Conservation (phyloP, 2,888 invertebrate genomes). For the Girardia tigrina region DNA sequence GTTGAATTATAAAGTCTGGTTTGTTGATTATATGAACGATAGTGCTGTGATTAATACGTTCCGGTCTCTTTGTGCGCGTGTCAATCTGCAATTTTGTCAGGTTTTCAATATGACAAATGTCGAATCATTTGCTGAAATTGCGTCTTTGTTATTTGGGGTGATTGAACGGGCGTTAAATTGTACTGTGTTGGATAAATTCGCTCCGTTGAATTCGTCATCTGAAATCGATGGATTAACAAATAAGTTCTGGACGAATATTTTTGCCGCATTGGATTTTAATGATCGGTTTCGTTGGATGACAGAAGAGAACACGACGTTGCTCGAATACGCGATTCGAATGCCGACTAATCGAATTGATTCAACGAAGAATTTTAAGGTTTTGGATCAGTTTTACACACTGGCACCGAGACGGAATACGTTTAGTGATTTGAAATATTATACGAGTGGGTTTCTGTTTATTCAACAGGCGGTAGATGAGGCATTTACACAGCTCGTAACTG, state of each 20-base stretch:
- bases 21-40: background rate
- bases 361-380: slow-evolving; percentile 34
- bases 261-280: slow-evolving; percentile 28
- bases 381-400: slow-evolving; percentile 24
- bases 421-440: slow-evolving; percentile 34
- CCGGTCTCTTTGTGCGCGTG: background rate
- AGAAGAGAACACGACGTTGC: background rate
- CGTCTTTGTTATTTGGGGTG: background rate
- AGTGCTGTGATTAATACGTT: background rate
- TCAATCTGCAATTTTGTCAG: background rate
- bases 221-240: slow-evolving; percentile 13
- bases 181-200: slow-evolving; percentile 25
- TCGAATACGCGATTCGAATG: slow-evolving; percentile 21
- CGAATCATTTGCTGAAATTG: background rate
- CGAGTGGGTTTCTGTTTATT: slow-evolving; percentile 28
- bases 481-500: background rate
- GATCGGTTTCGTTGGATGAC: background rate
- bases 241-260: background rate
- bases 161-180: slow-evolving; percentile 17
- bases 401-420: background rate
- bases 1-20: background rate
- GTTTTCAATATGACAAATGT: background rate
- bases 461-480: slow-evolving; percentile 11
- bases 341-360: slow-evolving; percentile 18
- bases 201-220: slow-evolving; percentile 8